phyloP scores from a whole-genome alignment of 2,888 invertebrate genomes.

The Sicus ferrugineus region DNA sequence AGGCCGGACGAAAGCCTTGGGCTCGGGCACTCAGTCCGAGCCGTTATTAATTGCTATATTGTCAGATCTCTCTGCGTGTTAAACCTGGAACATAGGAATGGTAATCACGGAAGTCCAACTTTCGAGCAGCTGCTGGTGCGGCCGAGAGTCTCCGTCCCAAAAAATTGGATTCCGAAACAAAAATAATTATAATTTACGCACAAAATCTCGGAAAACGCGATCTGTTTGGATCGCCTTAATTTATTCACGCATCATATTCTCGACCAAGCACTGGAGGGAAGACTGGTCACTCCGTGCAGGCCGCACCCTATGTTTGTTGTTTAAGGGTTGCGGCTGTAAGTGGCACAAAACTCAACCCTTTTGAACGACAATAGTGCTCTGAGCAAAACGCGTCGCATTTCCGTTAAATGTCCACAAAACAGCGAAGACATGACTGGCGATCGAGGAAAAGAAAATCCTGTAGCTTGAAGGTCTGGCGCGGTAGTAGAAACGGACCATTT shows the following conservation, averaged over 20 bases:
- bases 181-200: conserved; percentile 11
- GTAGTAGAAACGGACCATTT: conserved; percentile 1
- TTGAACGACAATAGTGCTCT: not conserved
- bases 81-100: not conserved
- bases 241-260: not conserved
- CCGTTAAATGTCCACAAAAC: conserved; percentile 5
- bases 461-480: not conserved
- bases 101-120: not conserved
- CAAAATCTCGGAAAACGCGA: conserved; percentile 8
- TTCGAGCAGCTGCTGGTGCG: not conserved
- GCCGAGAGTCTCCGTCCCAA: not conserved
- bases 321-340: conserved; percentile 15
- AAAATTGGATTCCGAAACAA: not conserved
- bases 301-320: not conserved
- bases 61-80: not conserved
- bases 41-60: conserved; percentile 6
- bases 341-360: not conserved
- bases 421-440: not conserved
- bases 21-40: not conserved
- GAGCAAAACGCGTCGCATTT: not conserved
- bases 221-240: not conserved
- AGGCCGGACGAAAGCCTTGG: not conserved
- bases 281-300: not conserved
- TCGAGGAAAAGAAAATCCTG: not conserved
- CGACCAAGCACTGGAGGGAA: not conserved